phyloP scores from a whole-genome alignment of 2,888 invertebrate species.

The Tenodera sinensis region DNA sequence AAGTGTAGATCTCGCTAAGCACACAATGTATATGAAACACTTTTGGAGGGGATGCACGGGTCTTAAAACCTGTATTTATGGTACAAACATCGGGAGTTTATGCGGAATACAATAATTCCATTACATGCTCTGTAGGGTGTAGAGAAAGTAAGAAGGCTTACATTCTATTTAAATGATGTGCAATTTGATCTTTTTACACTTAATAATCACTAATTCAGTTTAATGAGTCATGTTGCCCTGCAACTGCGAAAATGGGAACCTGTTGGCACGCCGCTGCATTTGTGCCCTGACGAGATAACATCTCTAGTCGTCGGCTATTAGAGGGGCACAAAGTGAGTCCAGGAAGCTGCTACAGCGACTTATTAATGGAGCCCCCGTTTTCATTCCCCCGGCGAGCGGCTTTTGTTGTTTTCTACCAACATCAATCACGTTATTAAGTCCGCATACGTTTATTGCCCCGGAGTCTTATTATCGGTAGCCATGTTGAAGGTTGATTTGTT shows the following conservation, averaged over 20 bases:
- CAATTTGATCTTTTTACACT: too few species aligned
- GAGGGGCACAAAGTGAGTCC: not conserved
- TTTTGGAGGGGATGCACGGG: too few species aligned
- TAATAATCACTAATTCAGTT: too few species aligned
- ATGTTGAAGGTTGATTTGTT: not conserved
- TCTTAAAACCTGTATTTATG: too few species aligned
- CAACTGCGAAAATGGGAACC: not conserved
- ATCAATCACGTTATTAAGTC: not conserved
- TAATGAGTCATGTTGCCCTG: too few species aligned
- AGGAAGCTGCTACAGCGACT: not conserved
- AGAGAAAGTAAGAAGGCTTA: too few species aligned
- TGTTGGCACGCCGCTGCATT: not conserved
- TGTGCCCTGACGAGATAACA: not conserved
- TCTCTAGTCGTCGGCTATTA: not conserved
- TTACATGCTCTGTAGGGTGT: too few species aligned
- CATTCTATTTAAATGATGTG: too few species aligned
- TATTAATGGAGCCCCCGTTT: not conserved
- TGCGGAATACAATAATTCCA: too few species aligned
- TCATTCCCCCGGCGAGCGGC: not conserved
- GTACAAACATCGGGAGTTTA: too few species aligned
- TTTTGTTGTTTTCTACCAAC: not conserved
- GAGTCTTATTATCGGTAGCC: not conserved
- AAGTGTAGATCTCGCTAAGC: too few species aligned
- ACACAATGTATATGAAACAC: too few species aligned
- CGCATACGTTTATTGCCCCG: not conserved